Evolutionary conservation across 2,113 vertebrate genomes (phyloP).

Genomic region (Myiozetetes cayanensis): DNA sequence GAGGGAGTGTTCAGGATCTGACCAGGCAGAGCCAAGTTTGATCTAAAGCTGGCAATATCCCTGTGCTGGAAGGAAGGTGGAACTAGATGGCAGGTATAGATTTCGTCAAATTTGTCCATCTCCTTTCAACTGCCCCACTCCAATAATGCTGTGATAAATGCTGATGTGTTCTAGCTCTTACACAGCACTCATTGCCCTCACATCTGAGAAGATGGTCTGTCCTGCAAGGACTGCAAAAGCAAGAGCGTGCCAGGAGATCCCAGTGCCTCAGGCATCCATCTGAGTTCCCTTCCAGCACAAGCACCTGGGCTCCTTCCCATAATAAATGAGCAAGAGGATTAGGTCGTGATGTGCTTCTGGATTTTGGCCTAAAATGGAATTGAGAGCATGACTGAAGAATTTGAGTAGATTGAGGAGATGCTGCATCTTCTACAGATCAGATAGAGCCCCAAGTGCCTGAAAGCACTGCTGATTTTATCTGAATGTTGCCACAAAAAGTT

Average conservation of each 20-base stretch:
- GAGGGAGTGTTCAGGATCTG: neutral
- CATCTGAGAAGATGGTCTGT: neutral
- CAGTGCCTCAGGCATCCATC: neutral
- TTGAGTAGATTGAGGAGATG: neutral
- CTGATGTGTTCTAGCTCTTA: neutral
- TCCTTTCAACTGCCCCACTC: neutral
- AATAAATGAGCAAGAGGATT: neutral
- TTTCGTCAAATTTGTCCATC: neutral
- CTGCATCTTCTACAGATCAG: neutral
- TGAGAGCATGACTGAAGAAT: neutral
- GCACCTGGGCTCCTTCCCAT: neutral
- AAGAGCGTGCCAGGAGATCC: neutral
- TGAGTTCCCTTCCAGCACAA: neutral
- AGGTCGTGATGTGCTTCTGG: neutral
- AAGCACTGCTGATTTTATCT: neutral
- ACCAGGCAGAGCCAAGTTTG: neutral
- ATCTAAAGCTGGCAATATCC: neutral
- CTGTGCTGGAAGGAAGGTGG: neutral
- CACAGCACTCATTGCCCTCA: fast-evolving
- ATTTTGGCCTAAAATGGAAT: neutral
- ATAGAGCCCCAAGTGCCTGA: neutral
- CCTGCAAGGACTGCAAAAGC: neutral
- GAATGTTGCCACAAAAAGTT: neutral
- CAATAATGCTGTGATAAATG: neutral
- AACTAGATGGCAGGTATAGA: neutral